phyloP scores from a whole-genome alignment of 2,888 invertebrate species.

The Neelides folsomi region DNA sequence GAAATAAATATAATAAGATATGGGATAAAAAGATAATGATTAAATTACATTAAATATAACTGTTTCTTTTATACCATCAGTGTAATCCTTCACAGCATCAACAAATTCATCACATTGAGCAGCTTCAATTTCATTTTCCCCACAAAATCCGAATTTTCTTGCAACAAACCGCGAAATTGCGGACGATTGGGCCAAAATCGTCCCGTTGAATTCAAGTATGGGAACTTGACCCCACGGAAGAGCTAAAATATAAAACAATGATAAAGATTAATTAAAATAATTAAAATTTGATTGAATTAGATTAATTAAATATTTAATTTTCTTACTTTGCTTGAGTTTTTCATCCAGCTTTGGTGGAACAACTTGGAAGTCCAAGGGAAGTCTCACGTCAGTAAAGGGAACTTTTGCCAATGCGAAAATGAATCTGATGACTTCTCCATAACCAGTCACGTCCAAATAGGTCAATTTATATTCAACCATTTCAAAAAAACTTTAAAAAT shows the following conservation, averaged over 20 bases:
- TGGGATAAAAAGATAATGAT: neutral
- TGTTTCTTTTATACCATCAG: no score
- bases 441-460: slow-evolving; percentile 15
- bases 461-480: slow-evolving; percentile 3
- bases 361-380: slow-evolving; percentile 5
- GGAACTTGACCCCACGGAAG: slow-evolving; percentile 31
- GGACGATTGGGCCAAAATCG: slow-evolving; percentile 30
- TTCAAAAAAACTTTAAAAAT: no score
- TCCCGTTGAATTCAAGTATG: slow-evolving; percentile 31
- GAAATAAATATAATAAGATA: neutral
- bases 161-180: slow-evolving; percentile 33
- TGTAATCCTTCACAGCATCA: slow-evolving; percentile 16
- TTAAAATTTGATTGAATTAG: neutral
- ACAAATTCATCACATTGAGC: slow-evolving; percentile 19
- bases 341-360: slow-evolving; percentile 7
- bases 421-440: slow-evolving; percentile 19
- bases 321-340: slow-evolving; percentile 15
- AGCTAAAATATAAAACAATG: slow-evolving; percentile 11
- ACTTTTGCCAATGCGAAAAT: slow-evolving; percentile 20
- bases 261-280: neutral
- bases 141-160: slow-evolving; percentile 26
- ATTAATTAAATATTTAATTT: neutral
- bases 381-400: slow-evolving; percentile 17
- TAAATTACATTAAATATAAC: neutral
- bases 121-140: slow-evolving; percentile 26